Evolutionary conservation across 2,888 invertebrate genomes (phyloP).

Genomic region (Caenorhabditis sp.): DNA sequence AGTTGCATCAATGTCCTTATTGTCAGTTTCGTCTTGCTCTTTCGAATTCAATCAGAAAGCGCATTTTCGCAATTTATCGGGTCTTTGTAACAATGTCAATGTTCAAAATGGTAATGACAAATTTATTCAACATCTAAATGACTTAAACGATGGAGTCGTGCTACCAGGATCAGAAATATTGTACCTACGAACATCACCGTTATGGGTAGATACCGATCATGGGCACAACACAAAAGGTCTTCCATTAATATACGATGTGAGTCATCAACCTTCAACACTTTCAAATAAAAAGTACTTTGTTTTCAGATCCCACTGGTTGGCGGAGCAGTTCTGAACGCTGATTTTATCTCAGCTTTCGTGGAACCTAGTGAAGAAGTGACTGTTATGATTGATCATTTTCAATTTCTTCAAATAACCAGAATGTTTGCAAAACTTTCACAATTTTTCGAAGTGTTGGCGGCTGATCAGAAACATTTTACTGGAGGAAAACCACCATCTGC

Average conservation of each 20-base stretch:
- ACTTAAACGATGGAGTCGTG: not conserved
- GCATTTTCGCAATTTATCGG: slow-evolving; percentile 4
- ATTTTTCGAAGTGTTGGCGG: slow-evolving; percentile 56
- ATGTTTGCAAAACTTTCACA: slow-evolving; percentile 40
- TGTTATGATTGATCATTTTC: slow-evolving; percentile 66
- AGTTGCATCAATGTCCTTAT: slow-evolving; percentile 20
- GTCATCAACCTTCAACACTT: not conserved
- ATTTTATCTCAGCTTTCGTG: slow-evolving; percentile 39
- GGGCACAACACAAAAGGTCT: slow-evolving; percentile 49
- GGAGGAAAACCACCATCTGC: slow-evolving; percentile 14
- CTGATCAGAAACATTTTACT: slow-evolving; percentile 55
- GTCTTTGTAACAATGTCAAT: not conserved
- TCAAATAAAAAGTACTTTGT: not conserved
- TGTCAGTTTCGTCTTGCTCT: slow-evolving; percentile 18
- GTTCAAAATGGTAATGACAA: slow-evolving; percentile 1
- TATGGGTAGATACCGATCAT: slow-evolving; percentile 62
- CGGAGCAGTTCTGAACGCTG: slow-evolving; percentile 31
- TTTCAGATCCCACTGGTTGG: slow-evolving; percentile 43
- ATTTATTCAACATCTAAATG: slow-evolving; percentile 3
- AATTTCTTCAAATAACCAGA: slow-evolving; percentile 57
- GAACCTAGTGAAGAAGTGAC: slow-evolving; percentile 57
- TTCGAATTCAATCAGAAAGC: slow-evolving; percentile 13
- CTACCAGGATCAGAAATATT: slow-evolving; percentile 31
- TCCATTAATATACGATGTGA: slow-evolving; percentile 54
- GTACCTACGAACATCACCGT: slow-evolving; percentile 51